These are phyloP conservation scores for Eidolon dupreanum DNA, from an alignment of 2,797 vertebrate species.

Conservation along the genomic window DNA sequence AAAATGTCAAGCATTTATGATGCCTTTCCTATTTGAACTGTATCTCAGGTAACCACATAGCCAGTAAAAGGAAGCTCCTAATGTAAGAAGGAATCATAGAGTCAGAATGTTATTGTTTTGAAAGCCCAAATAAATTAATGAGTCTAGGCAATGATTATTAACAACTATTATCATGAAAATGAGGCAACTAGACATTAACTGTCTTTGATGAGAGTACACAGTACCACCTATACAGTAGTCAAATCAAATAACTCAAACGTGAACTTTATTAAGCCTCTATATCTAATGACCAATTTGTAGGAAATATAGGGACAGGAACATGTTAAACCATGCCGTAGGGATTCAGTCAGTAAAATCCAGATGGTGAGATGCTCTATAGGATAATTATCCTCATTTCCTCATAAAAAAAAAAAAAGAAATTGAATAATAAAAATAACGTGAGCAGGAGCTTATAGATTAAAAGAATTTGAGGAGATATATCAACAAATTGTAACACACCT, in stretches of 20 bases:
- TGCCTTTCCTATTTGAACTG: not conserved
- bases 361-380: not conserved
- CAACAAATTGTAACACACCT: not conserved
- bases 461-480: not conserved
- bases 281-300: not conserved
- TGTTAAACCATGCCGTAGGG: not conserved
- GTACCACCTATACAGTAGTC: not conserved
- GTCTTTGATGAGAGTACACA: not conserved
- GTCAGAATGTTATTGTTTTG: not conserved
- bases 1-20: not conserved
- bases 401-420: not conserved
- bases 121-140: not conserved
- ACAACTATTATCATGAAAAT: not conserved
- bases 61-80: not conserved
- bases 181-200: not conserved
- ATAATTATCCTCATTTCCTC: not conserved
- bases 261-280: not conserved
- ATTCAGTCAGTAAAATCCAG: not conserved
- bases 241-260: not conserved
- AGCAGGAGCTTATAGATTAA: not conserved
- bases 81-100: not conserved
- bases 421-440: not conserved
- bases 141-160: not conserved
- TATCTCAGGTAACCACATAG: not conserved
- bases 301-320: not conserved